Conservation (phyloP, 2,113 vertebrate genomes). For the Antigone vipio region DNA sequence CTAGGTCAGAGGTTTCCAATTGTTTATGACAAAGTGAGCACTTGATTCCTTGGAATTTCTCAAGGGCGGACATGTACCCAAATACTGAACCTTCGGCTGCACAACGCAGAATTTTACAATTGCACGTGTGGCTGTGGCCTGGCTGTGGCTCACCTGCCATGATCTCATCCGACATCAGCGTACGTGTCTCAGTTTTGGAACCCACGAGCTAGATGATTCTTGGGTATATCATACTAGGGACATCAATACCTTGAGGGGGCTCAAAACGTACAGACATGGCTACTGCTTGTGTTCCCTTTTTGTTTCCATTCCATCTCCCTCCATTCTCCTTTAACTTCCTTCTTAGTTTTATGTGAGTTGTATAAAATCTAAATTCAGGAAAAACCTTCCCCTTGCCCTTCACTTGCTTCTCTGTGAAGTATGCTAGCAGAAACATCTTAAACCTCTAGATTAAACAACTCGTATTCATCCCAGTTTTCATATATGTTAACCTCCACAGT, state of each 20-base stretch:
- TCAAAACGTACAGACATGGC: background rate
- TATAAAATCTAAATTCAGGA: background rate
- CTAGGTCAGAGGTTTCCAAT: background rate
- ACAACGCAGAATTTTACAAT: background rate
- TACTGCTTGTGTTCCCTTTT: background rate
- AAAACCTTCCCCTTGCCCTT: background rate
- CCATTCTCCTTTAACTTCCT: background rate
- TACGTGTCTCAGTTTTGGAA: background rate
- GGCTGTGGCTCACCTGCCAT: background rate
- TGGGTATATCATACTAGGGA: background rate
- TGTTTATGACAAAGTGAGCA: background rate
- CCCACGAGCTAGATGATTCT: background rate
- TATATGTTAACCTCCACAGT: background rate
- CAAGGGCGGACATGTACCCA: rapidly evolving
- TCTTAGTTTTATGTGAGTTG: background rate
- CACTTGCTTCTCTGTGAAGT: background rate
- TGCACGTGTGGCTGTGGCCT: background rate
- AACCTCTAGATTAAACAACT: background rate
- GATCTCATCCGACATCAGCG: too few species aligned
- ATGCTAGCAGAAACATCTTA: conserved; percentile 5
- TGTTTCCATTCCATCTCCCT: background rate
- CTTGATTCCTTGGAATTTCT: background rate
- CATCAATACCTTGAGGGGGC: background rate
- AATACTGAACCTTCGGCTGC: background rate
- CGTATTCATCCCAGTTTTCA: background rate